Percentiles rank a stretch among this genome's conserved stretches.
Evolutionary conservation across 2,113 vertebrate species (phyloP).

Genomic region (Boleophthalmus pectinirostris): DNA sequence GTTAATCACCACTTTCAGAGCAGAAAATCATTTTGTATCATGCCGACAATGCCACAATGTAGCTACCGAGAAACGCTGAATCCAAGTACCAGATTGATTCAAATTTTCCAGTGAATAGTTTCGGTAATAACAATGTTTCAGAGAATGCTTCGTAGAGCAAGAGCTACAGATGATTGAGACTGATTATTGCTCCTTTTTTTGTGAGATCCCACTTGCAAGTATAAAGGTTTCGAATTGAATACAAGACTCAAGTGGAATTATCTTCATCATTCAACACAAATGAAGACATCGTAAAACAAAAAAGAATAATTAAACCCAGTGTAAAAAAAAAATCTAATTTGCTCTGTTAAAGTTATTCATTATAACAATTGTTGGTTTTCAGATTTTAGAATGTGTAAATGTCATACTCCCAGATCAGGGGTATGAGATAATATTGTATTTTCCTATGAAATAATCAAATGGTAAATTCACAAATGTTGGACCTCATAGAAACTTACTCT

Average conservation of each 20-base stretch:
- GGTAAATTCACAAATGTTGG: no score
- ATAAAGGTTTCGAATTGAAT: no score
- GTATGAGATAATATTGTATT: no score
- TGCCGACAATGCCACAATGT: neutral
- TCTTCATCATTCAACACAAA: no score
- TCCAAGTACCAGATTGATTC: neutral
- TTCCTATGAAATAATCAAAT: no score
- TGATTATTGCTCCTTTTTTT: constrained; percentile 19
- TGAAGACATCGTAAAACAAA: no score
- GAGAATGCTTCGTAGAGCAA: neutral
- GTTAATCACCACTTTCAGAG: neutral
- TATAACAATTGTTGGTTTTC: neutral
- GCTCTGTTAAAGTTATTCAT: constrained; percentile 12
- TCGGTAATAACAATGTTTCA: neutral
- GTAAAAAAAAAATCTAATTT: neutral
- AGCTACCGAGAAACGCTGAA: neutral
- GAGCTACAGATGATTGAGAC: constrained; percentile 24
- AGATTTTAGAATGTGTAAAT: no score
- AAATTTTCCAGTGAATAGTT: neutral
- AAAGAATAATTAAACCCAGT: no score
- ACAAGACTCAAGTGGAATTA: no score
- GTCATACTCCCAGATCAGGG: no score
- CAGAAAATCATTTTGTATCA: neutral
- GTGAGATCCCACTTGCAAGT: no score
- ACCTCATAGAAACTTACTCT: no score